phyloP scores from a whole-genome alignment of 2,797 vertebrate genomes.

The Manis pentadactyla region DNA sequence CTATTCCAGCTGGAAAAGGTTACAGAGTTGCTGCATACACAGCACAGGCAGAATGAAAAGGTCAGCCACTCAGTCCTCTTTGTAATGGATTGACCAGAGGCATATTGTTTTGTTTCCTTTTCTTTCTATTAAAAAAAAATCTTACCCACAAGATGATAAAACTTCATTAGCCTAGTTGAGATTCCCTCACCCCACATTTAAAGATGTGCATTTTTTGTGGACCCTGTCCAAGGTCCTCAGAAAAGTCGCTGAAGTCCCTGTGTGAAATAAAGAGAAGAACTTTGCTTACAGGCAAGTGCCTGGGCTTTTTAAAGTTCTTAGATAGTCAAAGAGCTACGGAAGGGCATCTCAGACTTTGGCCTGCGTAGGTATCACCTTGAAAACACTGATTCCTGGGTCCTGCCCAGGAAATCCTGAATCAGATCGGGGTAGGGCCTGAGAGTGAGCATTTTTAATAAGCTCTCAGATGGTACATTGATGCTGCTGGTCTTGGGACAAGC shows the following conservation, averaged over 20 bases:
- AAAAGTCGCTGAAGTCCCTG: not conserved
- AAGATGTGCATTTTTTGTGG: constrained; percentile 72
- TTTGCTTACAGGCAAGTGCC: not conserved
- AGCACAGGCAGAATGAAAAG: constrained; percentile 87
- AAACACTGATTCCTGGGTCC: not conserved
- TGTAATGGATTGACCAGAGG: constrained; percentile 88
- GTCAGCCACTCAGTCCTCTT: constrained; percentile 86
- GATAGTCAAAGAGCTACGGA: not conserved
- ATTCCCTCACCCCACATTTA: constrained; percentile 61
- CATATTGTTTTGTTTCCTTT: constrained; percentile 82
- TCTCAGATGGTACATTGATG: not conserved
- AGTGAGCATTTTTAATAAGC: not conserved
- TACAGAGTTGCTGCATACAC: constrained; percentile 85
- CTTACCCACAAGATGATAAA: constrained; percentile 84
- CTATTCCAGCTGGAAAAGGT: constrained; percentile 91
- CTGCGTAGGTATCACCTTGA: not conserved
- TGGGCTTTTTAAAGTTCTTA: not conserved
- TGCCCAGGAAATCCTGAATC: not conserved
- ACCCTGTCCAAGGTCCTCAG: not conserved
- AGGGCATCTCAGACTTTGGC: not conserved
- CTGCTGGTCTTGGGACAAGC: not conserved
- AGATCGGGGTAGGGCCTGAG: not conserved
- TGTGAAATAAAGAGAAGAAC: not conserved
- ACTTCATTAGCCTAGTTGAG: constrained; percentile 84
- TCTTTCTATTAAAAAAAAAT: constrained; percentile 35